phyloP scores from a whole-genome alignment of 1,140 invertebrate genomes.

The Mya arenaria region DNA sequence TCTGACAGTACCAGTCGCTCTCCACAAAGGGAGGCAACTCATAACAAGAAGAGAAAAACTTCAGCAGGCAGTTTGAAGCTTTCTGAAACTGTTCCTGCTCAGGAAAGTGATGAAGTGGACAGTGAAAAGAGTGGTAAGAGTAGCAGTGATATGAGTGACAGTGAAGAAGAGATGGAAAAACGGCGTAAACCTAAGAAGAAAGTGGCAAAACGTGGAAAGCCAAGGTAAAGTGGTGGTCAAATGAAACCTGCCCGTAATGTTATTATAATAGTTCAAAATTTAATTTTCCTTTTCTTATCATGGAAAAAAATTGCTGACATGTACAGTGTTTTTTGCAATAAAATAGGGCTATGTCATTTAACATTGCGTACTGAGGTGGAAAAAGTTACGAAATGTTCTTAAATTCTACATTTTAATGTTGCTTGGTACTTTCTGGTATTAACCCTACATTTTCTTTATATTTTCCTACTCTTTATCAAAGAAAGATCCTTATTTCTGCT shows the following conservation, averaged over 20 bases:
- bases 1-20: conserved; percentile 36
- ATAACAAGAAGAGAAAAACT: background rate
- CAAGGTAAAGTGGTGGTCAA: background rate
- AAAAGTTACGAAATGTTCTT: too few relatives aligned
- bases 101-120: conserved; percentile 2
- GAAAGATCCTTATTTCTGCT: too few relatives aligned
- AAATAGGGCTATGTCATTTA: too few relatives aligned
- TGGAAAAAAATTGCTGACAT: too few relatives aligned
- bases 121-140: too few relatives aligned
- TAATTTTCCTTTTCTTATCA: too few relatives aligned
- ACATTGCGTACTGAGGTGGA: too few relatives aligned
- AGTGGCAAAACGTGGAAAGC: background rate
- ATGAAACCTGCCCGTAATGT: background rate
- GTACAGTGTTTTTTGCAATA: too few relatives aligned
- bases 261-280: background rate
- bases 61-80: background rate
- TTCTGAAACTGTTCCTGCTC: conserved; percentile 33
- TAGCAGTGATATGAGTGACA: conserved; percentile 29
- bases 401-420: too few relatives aligned
- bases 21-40: background rate
- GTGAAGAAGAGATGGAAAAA: background rate
- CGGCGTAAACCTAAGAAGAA: conserved; percentile 26
- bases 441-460: too few relatives aligned
- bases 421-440: too few relatives aligned
- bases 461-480: too few relatives aligned